phyloP scores from a whole-genome alignment of 2,113 vertebrate species.

The Cnemophilus loriae region DNA sequence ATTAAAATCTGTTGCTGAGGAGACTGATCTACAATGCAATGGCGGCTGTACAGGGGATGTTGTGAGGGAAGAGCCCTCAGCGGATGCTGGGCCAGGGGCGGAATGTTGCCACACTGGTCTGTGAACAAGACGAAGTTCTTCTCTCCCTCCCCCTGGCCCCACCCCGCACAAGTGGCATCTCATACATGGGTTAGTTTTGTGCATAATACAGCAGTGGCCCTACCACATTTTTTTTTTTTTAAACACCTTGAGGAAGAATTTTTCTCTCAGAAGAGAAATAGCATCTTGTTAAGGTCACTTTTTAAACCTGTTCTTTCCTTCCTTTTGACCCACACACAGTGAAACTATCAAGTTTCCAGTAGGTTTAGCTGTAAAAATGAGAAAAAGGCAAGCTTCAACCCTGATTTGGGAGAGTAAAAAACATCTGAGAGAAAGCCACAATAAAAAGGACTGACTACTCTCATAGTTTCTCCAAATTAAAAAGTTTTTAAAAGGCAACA shows the following conservation, averaged over 20 bases:
- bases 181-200: background rate
- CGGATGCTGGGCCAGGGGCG: background rate
- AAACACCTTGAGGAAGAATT: background rate
- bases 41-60: conserved; percentile 75
- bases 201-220: background rate
- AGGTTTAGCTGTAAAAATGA: conserved; percentile 3
- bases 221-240: background rate
- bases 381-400: conserved; percentile 41
- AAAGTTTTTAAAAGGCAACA: conserved; percentile 42
- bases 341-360: background rate
- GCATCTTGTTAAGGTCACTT: conserved; percentile 52
- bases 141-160: background rate
- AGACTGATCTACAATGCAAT: conserved; percentile 87
- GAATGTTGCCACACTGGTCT: background rate
- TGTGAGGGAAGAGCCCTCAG: conserved; percentile 36
- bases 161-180: background rate
- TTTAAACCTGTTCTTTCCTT: background rate
- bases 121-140: background rate
- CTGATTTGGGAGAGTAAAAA: conserved; percentile 3
- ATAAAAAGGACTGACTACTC: background rate
- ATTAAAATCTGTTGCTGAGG: conserved; percentile 84
- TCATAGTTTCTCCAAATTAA: background rate
- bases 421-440: background rate
- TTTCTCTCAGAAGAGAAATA: background rate
- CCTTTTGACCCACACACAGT: background rate